phyloP scores from a whole-genome alignment of 2,113 vertebrate genomes.

The Corydoras maculifer region DNA sequence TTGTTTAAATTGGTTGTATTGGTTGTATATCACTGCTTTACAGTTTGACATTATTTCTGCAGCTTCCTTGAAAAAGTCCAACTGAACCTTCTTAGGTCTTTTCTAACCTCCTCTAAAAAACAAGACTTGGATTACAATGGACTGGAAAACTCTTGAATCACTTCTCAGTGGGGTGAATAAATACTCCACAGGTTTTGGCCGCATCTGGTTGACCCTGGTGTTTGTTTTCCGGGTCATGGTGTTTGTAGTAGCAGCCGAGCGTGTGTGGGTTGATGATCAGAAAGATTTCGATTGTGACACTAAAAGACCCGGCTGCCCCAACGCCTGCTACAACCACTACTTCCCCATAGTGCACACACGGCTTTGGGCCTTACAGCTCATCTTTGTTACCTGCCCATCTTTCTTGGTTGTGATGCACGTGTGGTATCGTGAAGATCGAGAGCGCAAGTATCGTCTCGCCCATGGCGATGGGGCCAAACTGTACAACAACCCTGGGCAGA shows the following conservation, averaged over 20 bases:
- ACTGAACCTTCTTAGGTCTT: not conserved
- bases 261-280: slow-evolving; percentile 72
- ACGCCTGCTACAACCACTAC: slow-evolving; percentile 73
- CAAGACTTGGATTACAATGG: slow-evolving; percentile 55
- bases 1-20: too few species aligned
- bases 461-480: slow-evolving; percentile 52
- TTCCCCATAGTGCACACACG: slow-evolving; percentile 86
- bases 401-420: slow-evolving; percentile 73
- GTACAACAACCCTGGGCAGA: slow-evolving; percentile 72
- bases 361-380: slow-evolving; percentile 89
- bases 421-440: slow-evolving; percentile 64
- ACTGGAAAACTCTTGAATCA: slow-evolving; percentile 67
- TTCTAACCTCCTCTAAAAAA: not conserved
- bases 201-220: slow-evolving; percentile 75
- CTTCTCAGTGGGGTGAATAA: slow-evolving; percentile 75
- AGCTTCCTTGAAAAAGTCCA: not conserved
- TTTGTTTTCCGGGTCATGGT: slow-evolving; percentile 74
- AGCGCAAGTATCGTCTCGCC: slow-evolving; percentile 58
- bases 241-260: slow-evolving; percentile 69
- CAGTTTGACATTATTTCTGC: not conserved
- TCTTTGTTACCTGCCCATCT: slow-evolving; percentile 84
- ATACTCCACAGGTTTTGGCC: slow-evolving; percentile 72
- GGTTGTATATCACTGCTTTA: too few species aligned
- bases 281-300: slow-evolving; percentile 75
- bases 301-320: slow-evolving; percentile 70